Evolutionary conservation across 2,797 vertebrate species (phyloP), one percentile per base, ranked within the genome.

Genomic region (Gymnothorax javanicus): DNA sequence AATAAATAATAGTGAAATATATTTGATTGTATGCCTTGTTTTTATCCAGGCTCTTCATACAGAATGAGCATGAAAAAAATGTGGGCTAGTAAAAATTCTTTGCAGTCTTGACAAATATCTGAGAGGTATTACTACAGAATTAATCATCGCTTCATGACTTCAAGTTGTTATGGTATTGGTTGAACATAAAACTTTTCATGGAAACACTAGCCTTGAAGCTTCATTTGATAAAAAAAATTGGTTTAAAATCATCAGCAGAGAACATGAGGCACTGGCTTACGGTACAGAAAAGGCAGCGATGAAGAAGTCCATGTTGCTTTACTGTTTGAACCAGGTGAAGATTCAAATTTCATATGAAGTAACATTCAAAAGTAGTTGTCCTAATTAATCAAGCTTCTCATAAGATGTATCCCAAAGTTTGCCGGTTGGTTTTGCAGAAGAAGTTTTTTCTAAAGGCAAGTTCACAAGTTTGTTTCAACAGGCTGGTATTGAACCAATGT

Each of bases 1-100:
- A 85, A 85, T 85, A 85, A 85, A 85, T 27, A 17, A 20, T 71
- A 62, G 23, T 12, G 50, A 54, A 54, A 23, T 52, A 7, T 54
- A 79, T 54, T 52, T 52, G 43, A 54, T 54, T 79, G 43, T 50
- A 4, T 75, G 50, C 0, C 4, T 52, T 54, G 15, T 79, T 79
- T 79, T 79, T 15, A 54, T 54, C 75, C 20, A 20, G 50, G 6
- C 15, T 52, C 50, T 52, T 8, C 7, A 25, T 25, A 69, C 25
- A 69, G 25, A 69, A 25, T 25, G 20, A 69, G n/a, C 20, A n/a
- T 7, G 64, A 6, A 69, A 6, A 69, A 69, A 33, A 73, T 73
- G 69, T 25, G 69, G 69, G 27, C 69, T 33, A 7, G n/a, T 27
- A 0, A 73, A 75, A 75, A 43, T 75, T 5, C 9, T 33, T 11